Evolutionary conservation across 2,888 invertebrate species (phyloP), one percentile per base, ranked within the genome.

Genomic region (Pollenia griseotomentosa): DNA sequence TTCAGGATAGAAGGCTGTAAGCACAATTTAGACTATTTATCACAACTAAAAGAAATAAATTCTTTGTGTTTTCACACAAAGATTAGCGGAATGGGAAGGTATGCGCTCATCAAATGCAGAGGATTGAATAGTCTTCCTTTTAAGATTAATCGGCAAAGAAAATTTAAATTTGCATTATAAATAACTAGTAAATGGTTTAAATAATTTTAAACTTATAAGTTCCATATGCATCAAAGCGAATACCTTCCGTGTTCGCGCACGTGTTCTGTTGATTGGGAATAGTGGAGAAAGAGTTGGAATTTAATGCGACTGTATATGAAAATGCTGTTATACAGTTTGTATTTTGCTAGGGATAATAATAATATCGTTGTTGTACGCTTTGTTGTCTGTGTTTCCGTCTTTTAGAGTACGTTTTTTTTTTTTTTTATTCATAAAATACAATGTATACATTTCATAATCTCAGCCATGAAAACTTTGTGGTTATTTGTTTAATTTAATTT

Each of bases 401-500:
- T 33, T 33, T 33, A 23, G 66, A 4, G 19, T 33, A 33, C 53
- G 4, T 5, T 33, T 33, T 33, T 33, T 33, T 33, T 33, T 33
- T 4, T 3, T 33, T n/a, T n/a, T n/a, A n/a, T n/a, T 1, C 33
- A 33, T 33, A 33, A 33, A 33, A 33, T 33, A 33, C 33, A 33
- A 1, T 33, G 33, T 42, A 19, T 51, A 19, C 51, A 48, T 51
- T 48, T 14, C 1, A 57, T 68, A 80, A 85, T 70, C 79, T 48
- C 68, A 40, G 75, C 75, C 16, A 63, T 81, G 71, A 55, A 75
- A 70, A 75, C n/a, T 23, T 77, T 85, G 70, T 68, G 73, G 74
- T 53, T 79, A 51, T 77, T 81, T 70, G 23, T 73, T 79, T 42
- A 6, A 16, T n/a, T 68, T 66, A 42, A 40, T 61, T 74, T 77